Percentiles rank a stretch among this genome's conserved stretches.
Evolutionary conservation across 2,888 invertebrate species (phyloP).

Genomic region (Neoaliturus tenellus): DNA sequence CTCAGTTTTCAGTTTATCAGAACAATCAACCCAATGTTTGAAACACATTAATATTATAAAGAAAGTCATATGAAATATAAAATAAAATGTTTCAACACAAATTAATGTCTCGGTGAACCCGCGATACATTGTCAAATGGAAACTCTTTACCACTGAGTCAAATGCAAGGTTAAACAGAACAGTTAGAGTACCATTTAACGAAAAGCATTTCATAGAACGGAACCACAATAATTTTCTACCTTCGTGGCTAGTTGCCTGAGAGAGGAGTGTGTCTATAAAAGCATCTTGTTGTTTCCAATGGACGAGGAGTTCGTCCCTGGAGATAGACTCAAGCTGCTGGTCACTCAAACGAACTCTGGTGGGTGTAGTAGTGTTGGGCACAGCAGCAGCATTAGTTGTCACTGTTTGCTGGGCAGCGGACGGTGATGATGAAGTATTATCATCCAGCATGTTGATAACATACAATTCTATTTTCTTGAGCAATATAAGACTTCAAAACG

Average conservation of each 20-base stretch:
- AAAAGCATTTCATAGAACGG: conserved; percentile 49
- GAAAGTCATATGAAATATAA: background rate
- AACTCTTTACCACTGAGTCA: conserved; percentile 42
- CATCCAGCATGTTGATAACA: conserved; percentile 1
- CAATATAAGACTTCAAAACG: background rate
- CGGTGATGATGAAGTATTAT: background rate
- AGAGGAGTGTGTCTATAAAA: conserved; percentile 85
- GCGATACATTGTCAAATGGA: conserved; percentile 8
- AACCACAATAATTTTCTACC: conserved; percentile 73
- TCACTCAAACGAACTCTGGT: conserved; percentile 57
- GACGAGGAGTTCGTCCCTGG: conserved; percentile 80
- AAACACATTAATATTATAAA: background rate
- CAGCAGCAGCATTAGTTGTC: background rate
- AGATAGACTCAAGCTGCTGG: conserved; percentile 78
- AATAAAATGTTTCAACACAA: conserved; percentile 15
- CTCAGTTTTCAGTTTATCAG: background rate
- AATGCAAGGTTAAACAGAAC: conserved; percentile 23
- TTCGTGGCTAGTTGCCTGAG: conserved; percentile 85
- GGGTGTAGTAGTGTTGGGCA: background rate
- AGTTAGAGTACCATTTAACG: conserved; percentile 29
- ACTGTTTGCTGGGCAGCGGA: background rate
- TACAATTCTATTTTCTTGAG: background rate
- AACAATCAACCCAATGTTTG: background rate
- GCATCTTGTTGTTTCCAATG: conserved; percentile 86
- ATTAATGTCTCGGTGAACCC: conserved; percentile 26